Conservation (phyloP, 1,140 invertebrate genomes). For the Latrodectus geometricus region DNA sequence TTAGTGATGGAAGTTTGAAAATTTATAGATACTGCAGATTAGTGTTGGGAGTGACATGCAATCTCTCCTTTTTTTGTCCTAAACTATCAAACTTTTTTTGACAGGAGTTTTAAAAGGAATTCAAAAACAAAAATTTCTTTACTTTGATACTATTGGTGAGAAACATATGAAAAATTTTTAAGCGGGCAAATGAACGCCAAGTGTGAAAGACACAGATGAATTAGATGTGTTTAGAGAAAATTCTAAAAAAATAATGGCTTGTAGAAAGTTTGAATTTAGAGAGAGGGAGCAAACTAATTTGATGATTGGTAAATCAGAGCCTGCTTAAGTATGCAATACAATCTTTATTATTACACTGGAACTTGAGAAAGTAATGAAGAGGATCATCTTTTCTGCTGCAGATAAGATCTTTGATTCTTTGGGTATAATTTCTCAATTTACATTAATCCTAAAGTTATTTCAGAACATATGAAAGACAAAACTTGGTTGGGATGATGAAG, state of each 20-base stretch:
- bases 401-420: too few species aligned
- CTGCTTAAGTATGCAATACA: too few species aligned
- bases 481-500: too few species aligned
- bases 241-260: neutral
- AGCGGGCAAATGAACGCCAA: conserved; percentile 4
- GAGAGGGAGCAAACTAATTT: too few species aligned
- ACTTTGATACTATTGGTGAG: neutral
- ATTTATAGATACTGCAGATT: conserved; percentile 9
- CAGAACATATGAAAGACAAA: too few species aligned
- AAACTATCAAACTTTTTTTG: conserved; percentile 5
- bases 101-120: neutral
- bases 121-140: neutral
- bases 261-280: too few species aligned
- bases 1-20: neutral
- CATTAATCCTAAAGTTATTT: too few species aligned
- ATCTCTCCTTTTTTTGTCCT: conserved; percentile 8
- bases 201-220: neutral
- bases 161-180: conserved; percentile 30
- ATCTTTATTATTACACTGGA: too few species aligned
- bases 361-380: too few species aligned
- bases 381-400: too few species aligned
- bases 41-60: conserved; percentile 41
- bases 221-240: conserved; percentile 11
- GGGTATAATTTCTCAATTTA: too few species aligned
- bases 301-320: too few species aligned